phyloP scores from a whole-genome alignment of 2,797 vertebrate genomes.

The Sphenopsis melanotis region DNA sequence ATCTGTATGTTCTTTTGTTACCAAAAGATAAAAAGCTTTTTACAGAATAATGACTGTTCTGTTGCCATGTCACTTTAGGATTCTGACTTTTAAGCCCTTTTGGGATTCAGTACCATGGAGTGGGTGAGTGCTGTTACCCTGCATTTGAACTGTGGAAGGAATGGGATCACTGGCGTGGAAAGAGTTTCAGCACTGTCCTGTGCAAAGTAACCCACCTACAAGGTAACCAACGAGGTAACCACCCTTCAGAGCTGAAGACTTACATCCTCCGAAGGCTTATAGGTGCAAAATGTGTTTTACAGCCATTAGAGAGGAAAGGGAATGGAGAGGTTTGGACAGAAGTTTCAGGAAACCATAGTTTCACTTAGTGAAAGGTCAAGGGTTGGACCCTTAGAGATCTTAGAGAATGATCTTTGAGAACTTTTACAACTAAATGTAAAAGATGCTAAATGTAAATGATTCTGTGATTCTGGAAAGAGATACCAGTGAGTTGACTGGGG shows the following conservation, averaged over 20 bases:
- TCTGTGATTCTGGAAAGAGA: not conserved
- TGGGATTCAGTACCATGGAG: not conserved
- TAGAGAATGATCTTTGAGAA: not conserved
- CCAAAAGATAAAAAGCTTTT: not conserved
- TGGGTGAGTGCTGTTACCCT: not conserved
- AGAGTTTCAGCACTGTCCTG: not conserved
- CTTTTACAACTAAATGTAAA: not conserved
- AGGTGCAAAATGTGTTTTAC: not conserved
- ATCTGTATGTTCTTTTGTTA: not conserved
- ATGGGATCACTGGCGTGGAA: not conserved
- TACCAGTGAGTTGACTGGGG: not conserved
- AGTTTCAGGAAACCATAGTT: not conserved
- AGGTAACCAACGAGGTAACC: not conserved
- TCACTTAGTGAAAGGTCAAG: not conserved
- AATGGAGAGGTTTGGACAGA: not conserved
- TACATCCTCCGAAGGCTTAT: not conserved
- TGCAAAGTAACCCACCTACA: not conserved
- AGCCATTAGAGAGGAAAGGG: not conserved
- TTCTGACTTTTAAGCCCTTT: not conserved
- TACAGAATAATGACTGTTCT: not conserved
- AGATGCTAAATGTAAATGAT: not conserved
- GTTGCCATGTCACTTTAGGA: not conserved
- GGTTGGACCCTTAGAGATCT: not conserved
- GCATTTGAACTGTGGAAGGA: not conserved
- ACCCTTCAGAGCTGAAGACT: not conserved